phyloP scores from a whole-genome alignment of 92 coral and sea anemone genomes.

The Epizoanthus ramosus region DNA sequence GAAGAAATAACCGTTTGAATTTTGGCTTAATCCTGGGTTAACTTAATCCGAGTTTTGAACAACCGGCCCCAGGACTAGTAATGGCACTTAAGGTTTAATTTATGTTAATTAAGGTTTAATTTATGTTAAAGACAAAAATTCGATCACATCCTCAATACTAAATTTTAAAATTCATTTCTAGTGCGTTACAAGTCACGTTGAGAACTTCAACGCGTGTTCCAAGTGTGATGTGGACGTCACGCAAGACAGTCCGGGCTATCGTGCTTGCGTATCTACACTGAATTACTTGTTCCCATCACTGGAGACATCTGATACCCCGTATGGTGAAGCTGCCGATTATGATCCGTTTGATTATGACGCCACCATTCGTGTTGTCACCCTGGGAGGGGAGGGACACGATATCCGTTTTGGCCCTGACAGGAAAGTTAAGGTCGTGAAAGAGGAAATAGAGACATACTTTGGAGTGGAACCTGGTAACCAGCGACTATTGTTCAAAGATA shows the following conservation, averaged over 20 bases:
- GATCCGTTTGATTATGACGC: background rate
- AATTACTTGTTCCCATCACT: slow-evolving; percentile 51
- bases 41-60: too few relatives aligned
- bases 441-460: slow-evolving; percentile 25
- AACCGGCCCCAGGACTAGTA: too few relatives aligned
- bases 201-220: slow-evolving; percentile 41
- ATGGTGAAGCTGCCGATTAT: background rate
- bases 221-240: slow-evolving; percentile 42
- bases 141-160: too few relatives aligned
- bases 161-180: background rate
- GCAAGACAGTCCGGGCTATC: slow-evolving; percentile 38
- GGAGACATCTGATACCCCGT: slow-evolving; percentile 22
- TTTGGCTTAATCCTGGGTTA: too few relatives aligned
- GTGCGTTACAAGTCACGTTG: slow-evolving; percentile 50
- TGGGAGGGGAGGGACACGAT: slow-evolving; percentile 49
- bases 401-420: slow-evolving; percentile 37
- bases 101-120: too few relatives aligned
- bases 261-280: slow-evolving; percentile 32
- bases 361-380: slow-evolving; percentile 49
- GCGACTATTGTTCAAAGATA: slow-evolving; percentile 45
- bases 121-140: too few relatives aligned
- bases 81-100: too few relatives aligned
- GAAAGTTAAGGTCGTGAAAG: slow-evolving; percentile 36
- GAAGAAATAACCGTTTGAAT: too few relatives aligned
- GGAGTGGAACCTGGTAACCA: slow-evolving; percentile 56